phyloP scores from a whole-genome alignment of 2,888 invertebrate species.

The Brenthis ino region DNA sequence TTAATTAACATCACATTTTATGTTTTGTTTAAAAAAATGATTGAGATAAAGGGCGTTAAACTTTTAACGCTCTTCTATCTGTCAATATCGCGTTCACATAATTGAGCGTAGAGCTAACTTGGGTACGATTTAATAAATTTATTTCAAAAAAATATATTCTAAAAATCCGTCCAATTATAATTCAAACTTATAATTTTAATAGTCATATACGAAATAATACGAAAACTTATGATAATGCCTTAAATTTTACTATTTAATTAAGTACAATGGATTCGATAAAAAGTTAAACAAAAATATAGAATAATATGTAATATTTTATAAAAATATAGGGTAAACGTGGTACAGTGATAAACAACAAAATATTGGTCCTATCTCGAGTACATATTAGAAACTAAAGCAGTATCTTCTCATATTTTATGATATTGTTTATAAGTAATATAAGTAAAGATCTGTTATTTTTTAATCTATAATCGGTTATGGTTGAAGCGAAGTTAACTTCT shows the following conservation, averaged over 20 bases:
- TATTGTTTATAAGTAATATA: conserved; percentile 22
- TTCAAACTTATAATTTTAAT: background rate
- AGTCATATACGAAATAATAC: background rate
- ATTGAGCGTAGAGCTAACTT: background rate
- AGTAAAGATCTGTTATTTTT: conserved; percentile 31
- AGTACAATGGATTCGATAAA: conserved; percentile 27
- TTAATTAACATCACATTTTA: conserved; percentile 25
- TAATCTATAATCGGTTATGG: conserved; percentile 29
- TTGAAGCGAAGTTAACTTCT: conserved; percentile 12
- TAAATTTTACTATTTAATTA: conserved; percentile 17
- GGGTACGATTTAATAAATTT: too few species aligned
- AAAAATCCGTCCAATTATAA: conserved; percentile 9
- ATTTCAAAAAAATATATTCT: background rate
- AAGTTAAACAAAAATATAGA: conserved; percentile 22
- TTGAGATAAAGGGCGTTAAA: background rate
- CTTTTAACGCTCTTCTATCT: too few species aligned
- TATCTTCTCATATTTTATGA: conserved; percentile 13
- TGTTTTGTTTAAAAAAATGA: conserved; percentile 7
- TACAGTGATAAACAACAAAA: conserved; percentile 17
- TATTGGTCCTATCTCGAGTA: conserved; percentile 18
- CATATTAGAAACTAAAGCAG: conserved; percentile 18
- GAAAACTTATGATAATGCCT: conserved; percentile 8
- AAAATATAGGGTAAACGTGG: conserved; percentile 7
- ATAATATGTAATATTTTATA: conserved; percentile 18
- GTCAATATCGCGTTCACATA: too few species aligned